Evolutionary conservation across 1,140 invertebrate species (phyloP).

Genomic region (Bombus vancouverensis): DNA sequence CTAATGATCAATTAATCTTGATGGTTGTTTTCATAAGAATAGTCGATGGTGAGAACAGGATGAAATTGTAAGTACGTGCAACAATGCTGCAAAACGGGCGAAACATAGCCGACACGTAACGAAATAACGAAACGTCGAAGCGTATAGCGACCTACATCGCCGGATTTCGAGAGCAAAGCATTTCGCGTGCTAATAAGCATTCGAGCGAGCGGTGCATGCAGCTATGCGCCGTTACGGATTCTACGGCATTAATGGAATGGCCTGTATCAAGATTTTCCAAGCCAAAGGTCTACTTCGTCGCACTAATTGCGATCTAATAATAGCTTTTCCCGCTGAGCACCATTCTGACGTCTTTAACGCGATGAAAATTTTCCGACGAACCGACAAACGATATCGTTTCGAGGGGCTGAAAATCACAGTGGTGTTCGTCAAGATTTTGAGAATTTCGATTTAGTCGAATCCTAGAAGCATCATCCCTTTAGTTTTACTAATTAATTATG

Average conservation of each 20-base stretch:
- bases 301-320: conserved; percentile 43
- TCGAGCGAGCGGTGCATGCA: conserved; percentile 16
- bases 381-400: background rate
- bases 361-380: background rate
- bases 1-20: background rate
- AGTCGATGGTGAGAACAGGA: background rate
- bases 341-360: background rate
- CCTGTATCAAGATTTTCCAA: conserved; percentile 64
- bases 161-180: conserved; percentile 32
- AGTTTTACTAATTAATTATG: no score
- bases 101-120: background rate
- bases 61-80: background rate
- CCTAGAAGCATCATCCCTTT: no score
- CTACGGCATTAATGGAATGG: conserved; percentile 58
- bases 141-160: background rate
- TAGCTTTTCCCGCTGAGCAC: conserved; percentile 6
- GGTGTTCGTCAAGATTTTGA: no score
- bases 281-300: conserved; percentile 38
- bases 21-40: background rate
- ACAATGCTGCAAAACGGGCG: background rate
- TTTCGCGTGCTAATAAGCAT: conserved; percentile 52
- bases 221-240: conserved; percentile 38
- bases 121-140: conserved; percentile 19
- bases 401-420: background rate
- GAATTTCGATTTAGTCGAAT: no score